Conservation (phyloP, 1,140 invertebrate species). For the Cotesia chilonis region DNA sequence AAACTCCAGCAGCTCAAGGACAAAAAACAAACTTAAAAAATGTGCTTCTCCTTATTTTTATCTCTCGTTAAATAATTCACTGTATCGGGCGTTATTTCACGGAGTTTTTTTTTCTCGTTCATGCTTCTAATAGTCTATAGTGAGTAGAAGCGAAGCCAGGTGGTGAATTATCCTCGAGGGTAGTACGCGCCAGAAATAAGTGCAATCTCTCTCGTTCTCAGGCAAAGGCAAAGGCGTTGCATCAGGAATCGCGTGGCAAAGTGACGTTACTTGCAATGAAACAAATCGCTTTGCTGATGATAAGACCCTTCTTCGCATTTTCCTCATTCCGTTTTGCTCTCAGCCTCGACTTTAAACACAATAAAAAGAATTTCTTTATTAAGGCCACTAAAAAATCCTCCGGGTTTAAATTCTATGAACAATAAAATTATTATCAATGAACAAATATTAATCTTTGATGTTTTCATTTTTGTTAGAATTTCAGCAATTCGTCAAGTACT, state of each 20-base stretch:
- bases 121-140: too few species aligned
- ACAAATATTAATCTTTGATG: too few species aligned
- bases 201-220: conserved; percentile 1
- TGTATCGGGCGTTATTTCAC: background rate
- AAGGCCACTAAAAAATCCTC: background rate
- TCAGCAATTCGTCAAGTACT: too few species aligned
- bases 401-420: too few species aligned
- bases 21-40: too few species aligned
- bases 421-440: too few species aligned
- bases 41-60: background rate
- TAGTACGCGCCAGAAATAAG: conserved; percentile 25
- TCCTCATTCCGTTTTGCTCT: conserved; percentile 26
- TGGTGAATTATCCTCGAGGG: conserved; percentile 22
- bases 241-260: conserved; percentile 37
- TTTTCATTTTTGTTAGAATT: too few species aligned
- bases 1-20: too few species aligned
- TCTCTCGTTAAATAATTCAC: too few species aligned
- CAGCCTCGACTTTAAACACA: background rate
- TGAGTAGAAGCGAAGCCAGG: conserved; percentile 29
- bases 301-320: conserved; percentile 39
- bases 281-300: conserved; percentile 41
- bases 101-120: conserved; percentile 11
- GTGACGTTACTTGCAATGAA: conserved; percentile 42
- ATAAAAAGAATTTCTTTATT: background rate
- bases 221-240: background rate